These are phyloP conservation scores for Limnephilus auricula DNA, from an alignment of 2,888 invertebrate genomes.

Conservation along the genomic window DNA sequence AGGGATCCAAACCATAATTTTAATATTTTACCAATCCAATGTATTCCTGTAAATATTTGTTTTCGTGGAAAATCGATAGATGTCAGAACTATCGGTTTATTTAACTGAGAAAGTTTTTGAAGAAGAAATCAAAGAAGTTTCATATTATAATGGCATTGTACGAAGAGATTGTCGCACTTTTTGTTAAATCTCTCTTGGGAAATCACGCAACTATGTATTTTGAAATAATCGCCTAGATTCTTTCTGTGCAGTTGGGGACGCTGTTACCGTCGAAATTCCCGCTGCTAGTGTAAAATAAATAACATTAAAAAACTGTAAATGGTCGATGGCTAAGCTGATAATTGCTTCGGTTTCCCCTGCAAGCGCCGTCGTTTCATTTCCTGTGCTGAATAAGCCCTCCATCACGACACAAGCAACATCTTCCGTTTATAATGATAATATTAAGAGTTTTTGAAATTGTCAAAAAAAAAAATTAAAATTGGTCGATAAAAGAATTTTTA, in stretches of 20 bases:
- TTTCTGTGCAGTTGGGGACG: not conserved
- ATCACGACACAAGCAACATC: too few relatives aligned
- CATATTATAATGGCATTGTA: not conserved
- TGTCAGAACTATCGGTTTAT: not conserved
- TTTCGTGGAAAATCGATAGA: slow-evolving; percentile 1
- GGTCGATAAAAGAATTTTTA: too few relatives aligned
- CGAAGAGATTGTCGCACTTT: not conserved
- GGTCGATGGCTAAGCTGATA: too few relatives aligned
- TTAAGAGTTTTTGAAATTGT: too few relatives aligned
- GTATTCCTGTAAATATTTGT: not conserved
- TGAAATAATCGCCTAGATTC: not conserved
- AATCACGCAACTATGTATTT: not conserved
- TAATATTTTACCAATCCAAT: not conserved
- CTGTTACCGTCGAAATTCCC: not conserved
- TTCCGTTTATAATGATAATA: too few relatives aligned
- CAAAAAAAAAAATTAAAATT: too few relatives aligned
- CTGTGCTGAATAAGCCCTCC: too few relatives aligned
- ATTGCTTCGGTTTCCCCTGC: too few relatives aligned
- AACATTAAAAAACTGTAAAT: too few relatives aligned
- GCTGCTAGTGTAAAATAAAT: not conserved
- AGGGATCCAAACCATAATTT: not conserved
- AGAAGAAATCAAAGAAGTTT: not conserved
- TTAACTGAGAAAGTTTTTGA: not conserved
- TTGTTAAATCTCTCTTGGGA: not conserved
- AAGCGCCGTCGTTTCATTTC: too few relatives aligned